Evolutionary conservation across 2,113 vertebrate genomes (phyloP).

Genomic region (Actenoides lindsayi): DNA sequence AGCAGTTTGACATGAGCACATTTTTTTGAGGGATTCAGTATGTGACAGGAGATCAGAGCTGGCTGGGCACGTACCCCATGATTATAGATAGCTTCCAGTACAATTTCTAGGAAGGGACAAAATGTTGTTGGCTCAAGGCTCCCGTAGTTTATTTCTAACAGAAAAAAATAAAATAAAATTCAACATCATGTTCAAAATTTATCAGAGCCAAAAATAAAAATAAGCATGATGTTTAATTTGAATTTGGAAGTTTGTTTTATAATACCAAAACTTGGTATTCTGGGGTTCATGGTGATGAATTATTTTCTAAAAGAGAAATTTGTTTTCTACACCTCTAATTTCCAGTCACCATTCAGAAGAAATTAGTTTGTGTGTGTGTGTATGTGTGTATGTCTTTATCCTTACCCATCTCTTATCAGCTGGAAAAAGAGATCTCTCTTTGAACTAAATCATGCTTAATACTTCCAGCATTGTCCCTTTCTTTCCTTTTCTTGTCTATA

Average conservation of each 20-base stretch:
- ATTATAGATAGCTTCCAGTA: not conserved
- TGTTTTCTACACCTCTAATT: not conserved
- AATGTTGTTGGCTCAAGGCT: not conserved
- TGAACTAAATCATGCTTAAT: not conserved
- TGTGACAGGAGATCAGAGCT: not conserved
- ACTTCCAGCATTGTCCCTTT: not conserved
- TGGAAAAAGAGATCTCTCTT: not conserved
- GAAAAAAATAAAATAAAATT: not conserved
- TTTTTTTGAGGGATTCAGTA: not conserved
- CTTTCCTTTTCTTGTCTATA: not conserved
- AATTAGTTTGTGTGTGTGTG: not conserved
- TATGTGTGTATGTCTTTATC: not conserved
- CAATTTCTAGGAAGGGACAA: not conserved
- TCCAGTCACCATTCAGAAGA: not conserved
- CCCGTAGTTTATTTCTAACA: not conserved
- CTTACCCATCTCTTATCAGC: not conserved
- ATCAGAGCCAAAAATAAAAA: not conserved
- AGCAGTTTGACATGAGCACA: not conserved
- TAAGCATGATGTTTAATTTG: not conserved
- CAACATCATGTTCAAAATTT: not conserved
- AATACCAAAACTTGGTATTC: not conserved
- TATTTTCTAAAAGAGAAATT: not conserved
- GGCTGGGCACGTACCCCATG: not conserved
- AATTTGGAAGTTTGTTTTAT: not conserved
- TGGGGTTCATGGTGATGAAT: not conserved